phyloP scores from a whole-genome alignment of 2,113 vertebrate species.

The Phycodurus eques region DNA sequence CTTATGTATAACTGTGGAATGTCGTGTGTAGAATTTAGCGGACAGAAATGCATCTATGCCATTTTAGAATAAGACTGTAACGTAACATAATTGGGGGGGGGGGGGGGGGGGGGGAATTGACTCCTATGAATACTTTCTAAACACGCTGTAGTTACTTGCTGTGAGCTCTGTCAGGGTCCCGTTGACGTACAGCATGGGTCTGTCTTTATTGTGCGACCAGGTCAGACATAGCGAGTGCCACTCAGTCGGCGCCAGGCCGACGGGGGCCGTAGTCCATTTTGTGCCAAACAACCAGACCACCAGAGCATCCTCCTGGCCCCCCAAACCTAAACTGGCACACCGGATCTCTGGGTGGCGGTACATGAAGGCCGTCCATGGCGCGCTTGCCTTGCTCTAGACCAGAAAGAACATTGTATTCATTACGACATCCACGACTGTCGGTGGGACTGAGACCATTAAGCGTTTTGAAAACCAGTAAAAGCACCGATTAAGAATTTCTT shows the following conservation, averaged over 20 bases:
- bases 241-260: conserved; percentile 20
- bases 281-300: conserved; percentile 74
- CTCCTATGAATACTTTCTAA: too few species aligned
- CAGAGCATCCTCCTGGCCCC: conserved; percentile 41
- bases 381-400: conserved; percentile 10
- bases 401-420: neutral
- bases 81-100: too few species aligned
- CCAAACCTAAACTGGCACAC: conserved; percentile 71
- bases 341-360: conserved; percentile 58
- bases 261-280: conserved; percentile 37
- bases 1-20: too few species aligned
- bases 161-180: conserved; percentile 22
- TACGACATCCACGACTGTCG: too few species aligned
- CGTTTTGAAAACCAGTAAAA: too few species aligned
- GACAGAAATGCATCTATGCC: too few species aligned
- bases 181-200: conserved; percentile 72
- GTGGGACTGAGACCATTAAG: too few species aligned
- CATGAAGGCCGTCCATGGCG: conserved; percentile 76
- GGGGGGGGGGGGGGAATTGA: too few species aligned
- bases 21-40: too few species aligned
- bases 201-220: conserved; percentile 64
- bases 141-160: conserved; percentile 22
- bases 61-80: too few species aligned
- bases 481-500: too few species aligned
- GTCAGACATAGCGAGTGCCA: conserved; percentile 78